Base-by-base conservation (phyloP, 2,888 invertebrate species). In the Pristionchus fissidentatus region DNA sequence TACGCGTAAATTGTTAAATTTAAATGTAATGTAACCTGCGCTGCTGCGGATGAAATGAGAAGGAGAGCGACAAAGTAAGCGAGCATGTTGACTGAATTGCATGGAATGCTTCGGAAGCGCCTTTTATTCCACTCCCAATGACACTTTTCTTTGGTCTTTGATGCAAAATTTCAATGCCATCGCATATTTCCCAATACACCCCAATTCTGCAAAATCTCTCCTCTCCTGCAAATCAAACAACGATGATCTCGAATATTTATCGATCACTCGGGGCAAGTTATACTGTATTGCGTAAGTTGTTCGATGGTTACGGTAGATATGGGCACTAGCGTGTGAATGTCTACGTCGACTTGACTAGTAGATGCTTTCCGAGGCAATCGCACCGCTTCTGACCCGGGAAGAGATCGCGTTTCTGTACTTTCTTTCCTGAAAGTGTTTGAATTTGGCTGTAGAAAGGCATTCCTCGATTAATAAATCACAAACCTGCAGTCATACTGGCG, bases 351-450 rank as follows among this genome's bases (percentile, higher is more conserved):
- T 85, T 84, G 41, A 88, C 85, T 41, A 88, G 81, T 8, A 88
- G 70, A 83, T 89, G 89, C 41, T 86, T 89, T 57, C 86, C 87
- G 15, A 89, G 85, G 84, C 89, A 89, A 84, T 88, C 88, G 84
- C 89, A 89, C 79, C 89, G 82, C 83, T 89, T 89, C 84, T 84
- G 55, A 75, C 87, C 86, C 13, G 73, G 85, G 84, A 46, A 60
- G 62, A 81, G 41, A 62, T 85, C 52, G 1, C 77, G 26, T 26
- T 57, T 35, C 41, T 66, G 66, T 32, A 46, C 57, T 73, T 73
- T 75, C 57, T 75, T 82, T 15, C 66, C 80, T 80, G 43, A 19
- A 80, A 57, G n/a, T n/a, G n/a, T n/a, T n/a, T n/a, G n/a, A n/a
- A n/a, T n/a, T n/a, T n/a, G n/a, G n/a, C n/a, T n/a, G n/a, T n/a